Evolutionary conservation across 1,140 invertebrate genomes (phyloP).

Genomic region (Drosophila tristis): DNA sequence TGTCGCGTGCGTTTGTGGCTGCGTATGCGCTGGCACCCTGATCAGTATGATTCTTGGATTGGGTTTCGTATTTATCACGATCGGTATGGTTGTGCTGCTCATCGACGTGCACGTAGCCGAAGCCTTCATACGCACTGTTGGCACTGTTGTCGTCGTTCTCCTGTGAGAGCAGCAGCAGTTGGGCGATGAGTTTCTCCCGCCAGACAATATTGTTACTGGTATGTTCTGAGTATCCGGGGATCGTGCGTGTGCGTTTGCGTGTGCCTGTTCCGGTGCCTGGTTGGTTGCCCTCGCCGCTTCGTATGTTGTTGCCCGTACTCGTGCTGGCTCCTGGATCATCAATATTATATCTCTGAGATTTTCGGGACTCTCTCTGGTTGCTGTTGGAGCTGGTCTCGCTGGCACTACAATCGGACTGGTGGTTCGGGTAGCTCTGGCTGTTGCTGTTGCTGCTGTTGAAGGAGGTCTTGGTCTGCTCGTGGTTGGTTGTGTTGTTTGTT

Average conservation of each 20-base stretch:
- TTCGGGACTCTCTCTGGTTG: constrained; percentile 67
- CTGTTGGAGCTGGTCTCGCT: constrained; percentile 32
- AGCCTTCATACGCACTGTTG: constrained; percentile 54
- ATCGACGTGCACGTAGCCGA: constrained; percentile 36
- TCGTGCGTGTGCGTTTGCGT: too few relatives aligned
- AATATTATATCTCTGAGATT: constrained; percentile 81
- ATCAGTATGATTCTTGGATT: constrained; percentile 75
- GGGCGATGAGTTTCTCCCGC: constrained; percentile 44
- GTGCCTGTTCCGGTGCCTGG: constrained; percentile 14
- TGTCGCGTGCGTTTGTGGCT: constrained; percentile 4
- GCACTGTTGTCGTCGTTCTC: constrained; percentile 62
- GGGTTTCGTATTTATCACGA: constrained; percentile 63
- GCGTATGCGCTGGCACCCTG: constrained; percentile 50
- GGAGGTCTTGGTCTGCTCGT: constrained; percentile 35
- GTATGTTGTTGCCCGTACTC: constrained; percentile 60
- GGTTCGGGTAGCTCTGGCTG: constrained; percentile 26
- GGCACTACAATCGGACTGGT: constrained; percentile 33
- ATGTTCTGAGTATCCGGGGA: constrained; percentile 2
- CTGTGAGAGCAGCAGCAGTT: constrained; percentile 62
- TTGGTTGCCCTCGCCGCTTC: constrained; percentile 16
- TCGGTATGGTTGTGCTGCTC: constrained; percentile 58
- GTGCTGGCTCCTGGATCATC: constrained; percentile 83
- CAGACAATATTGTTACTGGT: constrained; percentile 13
- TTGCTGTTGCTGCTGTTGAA: constrained; percentile 29
- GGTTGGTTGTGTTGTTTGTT: constrained; percentile 55